Evolutionary conservation across 2,113 vertebrate genomes (phyloP).

Genomic region (Chaenogobius annularis): DNA sequence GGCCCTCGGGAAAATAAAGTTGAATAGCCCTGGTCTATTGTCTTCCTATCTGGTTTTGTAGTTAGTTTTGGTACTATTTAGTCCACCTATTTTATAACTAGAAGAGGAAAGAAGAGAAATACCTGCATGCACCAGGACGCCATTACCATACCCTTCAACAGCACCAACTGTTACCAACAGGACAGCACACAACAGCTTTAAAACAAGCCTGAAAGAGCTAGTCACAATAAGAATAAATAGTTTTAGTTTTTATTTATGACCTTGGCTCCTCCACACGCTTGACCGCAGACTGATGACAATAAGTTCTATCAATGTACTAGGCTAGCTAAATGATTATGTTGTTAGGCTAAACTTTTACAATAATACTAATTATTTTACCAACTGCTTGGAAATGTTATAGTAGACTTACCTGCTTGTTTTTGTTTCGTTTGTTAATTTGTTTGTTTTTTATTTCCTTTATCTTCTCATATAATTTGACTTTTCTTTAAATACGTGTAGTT

Average conservation of each 20-base stretch:
- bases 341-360: too few species aligned
- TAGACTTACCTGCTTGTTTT: neutral
- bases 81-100: too few species aligned
- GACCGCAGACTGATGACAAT: neutral
- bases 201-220: conserved; percentile 3
- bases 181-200: conserved; percentile 4
- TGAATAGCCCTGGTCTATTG: too few species aligned
- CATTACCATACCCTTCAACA: conserved; percentile 45
- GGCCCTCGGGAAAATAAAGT: too few species aligned
- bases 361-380: neutral
- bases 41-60: too few species aligned
- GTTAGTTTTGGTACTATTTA: too few species aligned
- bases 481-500: neutral
- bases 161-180: conserved; percentile 29
- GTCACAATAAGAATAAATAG: too few species aligned
- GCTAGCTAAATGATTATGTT: too few species aligned
- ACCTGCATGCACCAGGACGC: conserved; percentile 23
- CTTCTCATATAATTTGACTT: neutral
- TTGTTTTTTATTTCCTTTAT: neutral
- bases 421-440: neutral
- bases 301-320: neutral
- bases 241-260: too few species aligned
- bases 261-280: neutral
- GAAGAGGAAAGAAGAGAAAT: too few species aligned
- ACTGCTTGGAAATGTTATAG: neutral